Conservation (phyloP, 1,140 invertebrate genomes). For the Aphidius ervi region DNA sequence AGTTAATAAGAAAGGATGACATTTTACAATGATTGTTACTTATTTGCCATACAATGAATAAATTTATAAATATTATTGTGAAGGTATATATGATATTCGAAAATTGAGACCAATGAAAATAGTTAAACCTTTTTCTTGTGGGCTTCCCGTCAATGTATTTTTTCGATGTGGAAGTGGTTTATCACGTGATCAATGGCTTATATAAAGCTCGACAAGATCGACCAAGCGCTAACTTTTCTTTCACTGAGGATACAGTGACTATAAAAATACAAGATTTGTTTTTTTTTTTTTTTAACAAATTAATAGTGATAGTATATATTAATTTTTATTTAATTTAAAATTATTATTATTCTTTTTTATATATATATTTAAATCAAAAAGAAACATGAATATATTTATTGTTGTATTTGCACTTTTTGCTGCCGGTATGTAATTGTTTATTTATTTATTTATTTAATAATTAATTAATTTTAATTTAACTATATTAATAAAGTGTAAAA, state of each 20-base stretch:
- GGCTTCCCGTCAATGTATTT: conserved; percentile 16
- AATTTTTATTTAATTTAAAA: conserved; percentile 9
- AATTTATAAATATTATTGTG: too few species aligned
- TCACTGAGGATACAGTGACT: conserved; percentile 37
- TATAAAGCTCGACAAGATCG: conserved; percentile 47
- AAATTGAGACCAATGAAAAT: not conserved
- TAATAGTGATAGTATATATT: not conserved
- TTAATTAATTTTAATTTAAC: conserved; percentile 6
- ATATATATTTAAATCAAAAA: conserved; percentile 15
- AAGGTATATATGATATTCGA: too few species aligned
- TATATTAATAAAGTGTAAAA: conserved; percentile 6
- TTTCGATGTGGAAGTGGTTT: conserved; percentile 30
- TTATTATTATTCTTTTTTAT: conserved; percentile 8
- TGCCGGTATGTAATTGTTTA: conserved; percentile 46
- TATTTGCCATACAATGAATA: too few species aligned
- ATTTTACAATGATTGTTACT: too few species aligned
- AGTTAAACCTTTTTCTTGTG: conserved; percentile 21
- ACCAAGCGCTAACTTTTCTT: conserved; percentile 48
- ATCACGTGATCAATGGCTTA: conserved; percentile 53
- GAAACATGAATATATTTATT: conserved; percentile 46
- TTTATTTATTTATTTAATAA: too few species aligned
- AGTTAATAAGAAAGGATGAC: too few species aligned
- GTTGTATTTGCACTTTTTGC: conserved; percentile 49
- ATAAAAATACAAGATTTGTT: conserved; percentile 21
- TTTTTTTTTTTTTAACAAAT: conserved; percentile 21